Conservation (phyloP, 2,888 invertebrate species). For the Thysanoteuthis rhombus region DNA sequence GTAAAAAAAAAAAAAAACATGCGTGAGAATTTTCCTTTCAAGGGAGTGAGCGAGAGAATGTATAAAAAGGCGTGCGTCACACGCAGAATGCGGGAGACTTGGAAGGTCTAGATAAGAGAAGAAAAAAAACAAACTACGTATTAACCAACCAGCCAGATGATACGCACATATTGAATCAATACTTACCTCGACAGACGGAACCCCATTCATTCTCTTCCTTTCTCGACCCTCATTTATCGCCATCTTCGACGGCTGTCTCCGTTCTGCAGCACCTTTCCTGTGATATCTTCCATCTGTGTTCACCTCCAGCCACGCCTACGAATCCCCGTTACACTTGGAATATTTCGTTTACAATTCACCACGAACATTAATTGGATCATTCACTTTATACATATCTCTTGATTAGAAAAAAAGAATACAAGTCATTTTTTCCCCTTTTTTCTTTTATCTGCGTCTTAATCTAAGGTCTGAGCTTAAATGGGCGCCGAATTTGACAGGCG, state of each 20-base stretch:
- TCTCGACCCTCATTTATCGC: not conserved
- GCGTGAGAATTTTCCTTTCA: too few species aligned
- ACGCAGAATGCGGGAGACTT: too few species aligned
- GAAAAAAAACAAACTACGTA: too few species aligned
- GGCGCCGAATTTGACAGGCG: not conserved
- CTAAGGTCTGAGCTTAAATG: not conserved
- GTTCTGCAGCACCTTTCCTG: not conserved
- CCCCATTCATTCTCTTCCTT: not conserved
- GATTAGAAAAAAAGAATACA: not conserved
- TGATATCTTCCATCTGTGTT: not conserved
- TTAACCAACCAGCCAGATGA: not conserved
- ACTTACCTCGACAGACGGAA: not conserved
- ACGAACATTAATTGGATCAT: not conserved
- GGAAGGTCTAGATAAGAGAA: too few species aligned
- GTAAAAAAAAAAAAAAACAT: too few species aligned
- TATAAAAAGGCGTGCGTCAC: too few species aligned
- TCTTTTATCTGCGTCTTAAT: not conserved
- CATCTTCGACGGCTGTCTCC: too few species aligned
- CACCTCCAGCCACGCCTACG: not conserved
- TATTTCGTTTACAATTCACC: not conserved
- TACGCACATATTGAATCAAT: not conserved
- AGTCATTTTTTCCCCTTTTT: not conserved
- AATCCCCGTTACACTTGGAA: not conserved
- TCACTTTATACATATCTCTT: not conserved
- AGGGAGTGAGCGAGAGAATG: too few species aligned